Evolutionary conservation across 2,888 invertebrate species (phyloP).

Genomic region (Coremacera marginata): DNA sequence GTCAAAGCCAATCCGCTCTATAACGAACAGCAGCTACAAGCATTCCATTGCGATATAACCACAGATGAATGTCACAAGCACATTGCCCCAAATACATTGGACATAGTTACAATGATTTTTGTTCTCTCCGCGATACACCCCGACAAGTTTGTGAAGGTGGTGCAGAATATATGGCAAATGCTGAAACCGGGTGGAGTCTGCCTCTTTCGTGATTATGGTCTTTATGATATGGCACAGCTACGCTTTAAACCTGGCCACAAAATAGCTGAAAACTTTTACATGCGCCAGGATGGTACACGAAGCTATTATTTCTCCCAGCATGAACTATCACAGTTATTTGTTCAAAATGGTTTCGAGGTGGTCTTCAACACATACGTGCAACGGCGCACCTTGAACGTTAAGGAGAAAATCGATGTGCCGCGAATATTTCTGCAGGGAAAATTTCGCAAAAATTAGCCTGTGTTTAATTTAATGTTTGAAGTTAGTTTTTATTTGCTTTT

Average conservation of each 20-base stretch:
- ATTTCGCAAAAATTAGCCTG: constrained; percentile 72
- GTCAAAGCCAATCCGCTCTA: constrained; percentile 80
- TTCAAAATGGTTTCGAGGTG: constrained; percentile 78
- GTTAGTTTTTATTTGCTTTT: constrained; percentile 39
- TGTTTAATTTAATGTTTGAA: constrained; percentile 25
- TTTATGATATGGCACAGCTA: constrained; percentile 96
- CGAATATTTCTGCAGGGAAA: constrained; percentile 94
- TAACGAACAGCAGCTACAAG: constrained; percentile 75
- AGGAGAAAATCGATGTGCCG: constrained; percentile 91
- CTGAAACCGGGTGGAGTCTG: constrained; percentile 83
- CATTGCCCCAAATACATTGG: constrained; percentile 72
- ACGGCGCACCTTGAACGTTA: constrained; percentile 90
- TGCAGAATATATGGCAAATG: constrained; percentile 75
- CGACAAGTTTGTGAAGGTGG: constrained; percentile 77
- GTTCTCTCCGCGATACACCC: constrained; percentile 96
- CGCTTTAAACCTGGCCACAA: constrained; percentile 94
- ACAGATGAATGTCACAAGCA: constrained; percentile 73
- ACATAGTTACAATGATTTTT: constrained; percentile 92
- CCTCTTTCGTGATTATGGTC: constrained; percentile 92
- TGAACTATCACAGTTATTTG: constrained; percentile 77
- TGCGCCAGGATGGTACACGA: constrained; percentile 96
- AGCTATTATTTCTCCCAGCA: constrained; percentile 86
- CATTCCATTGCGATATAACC: constrained; percentile 89
- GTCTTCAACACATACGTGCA: constrained; percentile 82
- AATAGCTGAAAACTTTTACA: constrained; percentile 92